Conservation (phyloP, 2,888 invertebrate species). For the Calephelis perditalis region DNA sequence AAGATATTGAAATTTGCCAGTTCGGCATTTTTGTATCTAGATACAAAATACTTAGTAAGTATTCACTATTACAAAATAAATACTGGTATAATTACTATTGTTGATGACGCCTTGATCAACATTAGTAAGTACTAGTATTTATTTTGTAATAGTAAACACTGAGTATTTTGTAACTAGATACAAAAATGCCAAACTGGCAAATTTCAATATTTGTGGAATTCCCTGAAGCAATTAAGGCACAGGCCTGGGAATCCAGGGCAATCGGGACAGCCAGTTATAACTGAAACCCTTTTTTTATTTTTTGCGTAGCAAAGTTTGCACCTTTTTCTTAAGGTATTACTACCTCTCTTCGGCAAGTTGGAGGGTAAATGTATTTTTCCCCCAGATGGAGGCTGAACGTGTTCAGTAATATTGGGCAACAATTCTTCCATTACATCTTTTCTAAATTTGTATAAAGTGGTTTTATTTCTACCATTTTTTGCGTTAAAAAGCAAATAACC, state of each 20-base stretch:
- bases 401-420: constrained; percentile 5
- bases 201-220: too few species aligned
- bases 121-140: too few species aligned
- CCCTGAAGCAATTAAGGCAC: too few species aligned
- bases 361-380: constrained; percentile 13
- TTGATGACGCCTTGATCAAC: too few species aligned
- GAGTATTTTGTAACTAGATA: background rate
- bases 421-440: constrained; percentile 15
- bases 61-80: background rate
- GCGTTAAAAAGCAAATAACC: constrained; percentile 21
- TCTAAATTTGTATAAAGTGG: constrained; percentile 23
- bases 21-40: background rate
- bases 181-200: too few species aligned
- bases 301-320: too few species aligned
- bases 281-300: too few species aligned
- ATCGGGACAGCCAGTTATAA: too few species aligned
- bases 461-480: background rate
- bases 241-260: too few species aligned
- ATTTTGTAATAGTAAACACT: background rate
- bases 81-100: too few species aligned
- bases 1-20: too few species aligned
- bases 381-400: constrained; percentile 1
- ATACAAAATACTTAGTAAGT: background rate
- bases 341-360: constrained; percentile 10
- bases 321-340: background rate